Percentiles rank a stretch among this genome's conserved stretches.
phyloP scores from a whole-genome alignment of 2,113 vertebrate genomes.

The Eubucco bourcierii region DNA sequence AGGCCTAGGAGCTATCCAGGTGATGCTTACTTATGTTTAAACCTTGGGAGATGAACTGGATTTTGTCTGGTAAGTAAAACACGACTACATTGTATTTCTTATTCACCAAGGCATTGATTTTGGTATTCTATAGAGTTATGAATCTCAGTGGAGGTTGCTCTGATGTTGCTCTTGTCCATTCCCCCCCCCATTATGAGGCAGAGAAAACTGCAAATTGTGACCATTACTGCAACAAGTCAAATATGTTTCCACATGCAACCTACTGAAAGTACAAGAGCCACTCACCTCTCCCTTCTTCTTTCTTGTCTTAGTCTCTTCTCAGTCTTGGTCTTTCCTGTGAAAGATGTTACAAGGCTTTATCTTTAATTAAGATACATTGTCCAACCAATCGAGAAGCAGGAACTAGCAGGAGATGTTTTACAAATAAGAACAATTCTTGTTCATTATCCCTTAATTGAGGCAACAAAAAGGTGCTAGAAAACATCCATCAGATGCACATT shows the following conservation, averaged over 20 bases:
- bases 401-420: conserved; percentile 77
- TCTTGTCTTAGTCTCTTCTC: background rate
- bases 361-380: conserved; percentile 77
- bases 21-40: background rate
- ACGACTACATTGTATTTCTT: conserved; percentile 18
- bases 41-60: background rate
- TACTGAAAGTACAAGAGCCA: background rate
- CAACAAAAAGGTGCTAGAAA: conserved; percentile 82
- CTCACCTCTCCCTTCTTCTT: background rate
- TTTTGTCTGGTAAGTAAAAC: conserved; percentile 15
- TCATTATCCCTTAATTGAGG: conserved; percentile 83
- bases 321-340: background rate
- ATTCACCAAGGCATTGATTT: conserved; percentile 4
- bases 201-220: conserved; percentile 10
- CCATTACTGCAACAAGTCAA: background rate
- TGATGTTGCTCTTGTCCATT: background rate
- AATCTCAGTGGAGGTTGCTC: conserved; percentile 5
- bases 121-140: conserved; percentile 8
- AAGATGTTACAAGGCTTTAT: conserved; percentile 65
- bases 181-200: background rate
- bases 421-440: conserved; percentile 82
- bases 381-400: conserved; percentile 72
- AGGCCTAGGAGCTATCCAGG: background rate
- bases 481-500: conserved; percentile 80
- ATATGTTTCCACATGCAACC: background rate